Evolutionary conservation across 92 coral and sea anemone species (phyloP), one percentile per base, ranked within the genome.

Genomic region (Phenganax marumi): DNA sequence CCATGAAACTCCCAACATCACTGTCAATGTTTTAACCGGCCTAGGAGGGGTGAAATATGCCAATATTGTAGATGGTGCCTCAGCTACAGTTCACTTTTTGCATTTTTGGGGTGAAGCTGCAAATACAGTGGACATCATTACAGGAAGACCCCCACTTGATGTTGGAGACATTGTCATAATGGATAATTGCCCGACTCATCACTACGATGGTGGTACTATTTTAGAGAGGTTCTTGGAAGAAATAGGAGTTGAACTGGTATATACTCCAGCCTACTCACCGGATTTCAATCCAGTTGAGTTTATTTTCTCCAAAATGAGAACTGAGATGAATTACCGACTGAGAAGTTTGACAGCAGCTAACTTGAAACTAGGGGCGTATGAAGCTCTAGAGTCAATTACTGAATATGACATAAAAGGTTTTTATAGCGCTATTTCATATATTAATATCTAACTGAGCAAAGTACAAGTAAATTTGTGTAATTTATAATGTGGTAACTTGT

Each of bases 271-370:
- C 0, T 81, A 70, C 61, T 81, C 85, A 7, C 87, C 87, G 10
- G 87, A 84, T 25, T 61, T 84, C 9, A 84, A 84, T 74, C 87
- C 87, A n/a, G 87, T 74, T 8, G 87, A 84, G 50, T 84, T 84
- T 75, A 82, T 75, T 46, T 84, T 84, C 12, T 84, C 82, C 13
- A 84, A 75, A 70, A 75, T 84, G 82, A 26, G 87, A 58, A 84
- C 47, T 58, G 87, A 26, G 49, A 84, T 84, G 87, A 25, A 62
- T 55, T 52, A 76, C 47, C 4, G 70, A 16, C 64, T 84, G 22
- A 76, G 63, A n/a, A 83, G 64, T 49, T 43, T 63, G 57, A 65
- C 52, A n/a, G 14, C 76, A 80, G 3, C 58, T 49, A 84, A 84
- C 25, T 84, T 84, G 43, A 84, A 84, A 14, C 70, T 84, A 60